phyloP scores from a whole-genome alignment of 2,888 invertebrate genomes.

The Theretra japonica region DNA sequence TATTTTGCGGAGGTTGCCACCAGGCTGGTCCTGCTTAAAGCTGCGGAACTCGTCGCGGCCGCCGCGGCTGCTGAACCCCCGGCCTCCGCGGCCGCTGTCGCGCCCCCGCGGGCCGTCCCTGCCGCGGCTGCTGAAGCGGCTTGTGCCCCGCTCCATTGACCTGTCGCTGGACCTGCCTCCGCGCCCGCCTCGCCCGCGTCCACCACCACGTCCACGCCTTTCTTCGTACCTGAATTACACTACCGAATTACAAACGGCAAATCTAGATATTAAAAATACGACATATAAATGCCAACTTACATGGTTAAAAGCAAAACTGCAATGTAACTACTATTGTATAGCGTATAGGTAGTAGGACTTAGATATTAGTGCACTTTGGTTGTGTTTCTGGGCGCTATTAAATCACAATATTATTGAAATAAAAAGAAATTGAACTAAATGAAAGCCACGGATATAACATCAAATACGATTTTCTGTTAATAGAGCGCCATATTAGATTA shows the following conservation, averaged over 20 bases:
- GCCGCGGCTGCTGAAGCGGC: conserved; percentile 60
- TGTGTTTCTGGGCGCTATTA: not conserved
- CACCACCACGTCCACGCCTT: conserved; percentile 75
- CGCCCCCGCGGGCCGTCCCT: conserved; percentile 64
- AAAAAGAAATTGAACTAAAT: not conserved
- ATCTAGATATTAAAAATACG: conserved; percentile 20
- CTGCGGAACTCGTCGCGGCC: conserved; percentile 70
- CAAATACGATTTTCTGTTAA: conserved; percentile 41
- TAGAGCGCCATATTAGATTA: conserved; percentile 57
- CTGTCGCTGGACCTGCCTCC: conserved; percentile 73
- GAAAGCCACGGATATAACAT: conserved; percentile 33
- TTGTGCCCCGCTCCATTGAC: conserved; percentile 74
- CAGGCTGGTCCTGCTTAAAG: conserved; percentile 88
- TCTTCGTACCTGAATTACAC: conserved; percentile 78
- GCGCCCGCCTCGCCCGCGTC: conserved; percentile 65
- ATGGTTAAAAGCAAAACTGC: conserved; percentile 43
- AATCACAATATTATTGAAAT: conserved; percentile 23
- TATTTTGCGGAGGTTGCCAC: conserved; percentile 92
- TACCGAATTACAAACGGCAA: not conserved
- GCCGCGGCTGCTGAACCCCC: conserved; percentile 68
- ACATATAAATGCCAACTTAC: conserved; percentile 53
- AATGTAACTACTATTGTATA: conserved; percentile 25
- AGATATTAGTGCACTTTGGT: conserved; percentile 21
- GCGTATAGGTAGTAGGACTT: conserved; percentile 8
- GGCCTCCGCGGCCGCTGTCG: conserved; percentile 60